Evolutionary conservation across 2,888 invertebrate genomes (phyloP), one percentile per base, ranked within the genome.

Genomic region (Chymomyza caudatula): DNA sequence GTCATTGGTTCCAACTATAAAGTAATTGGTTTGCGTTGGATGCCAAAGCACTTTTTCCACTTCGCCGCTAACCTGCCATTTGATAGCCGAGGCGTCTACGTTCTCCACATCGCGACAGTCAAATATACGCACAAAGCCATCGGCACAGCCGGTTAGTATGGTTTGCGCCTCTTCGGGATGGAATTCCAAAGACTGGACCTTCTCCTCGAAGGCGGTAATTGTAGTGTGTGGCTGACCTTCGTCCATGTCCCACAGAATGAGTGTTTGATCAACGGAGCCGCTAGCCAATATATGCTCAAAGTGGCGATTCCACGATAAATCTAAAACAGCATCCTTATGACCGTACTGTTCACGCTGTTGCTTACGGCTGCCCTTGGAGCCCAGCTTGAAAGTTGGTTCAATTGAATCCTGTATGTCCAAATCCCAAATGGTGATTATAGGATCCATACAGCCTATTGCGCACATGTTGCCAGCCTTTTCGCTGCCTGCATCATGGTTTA

Each of bases 391-490:
- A 0, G 95, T 95, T 0, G 99, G 97, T 87, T 97, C 97, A 47
- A 98, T 91, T 65, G 95, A 94, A 88, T 98, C 97, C 74, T 98
- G 94, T 65, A 99, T 92, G 90, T 99, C 98, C 51, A 99, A 90
- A 90, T 99, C 98, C 98, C 98, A 99, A n/a, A 99, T 94, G 80
- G 97, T 96, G 63, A 99, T 98, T 49, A 96, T 93, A 0, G 97
- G 95, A 71, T 95, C 94, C 97, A 99, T 98, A 42, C 95, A 95
- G 11, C 98, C 98, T 64, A 98, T 93, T 0, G 98, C 98, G 79
- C 97, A 95, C 78, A 97, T 93, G 90, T 97, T 98, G 17, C 95
- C 95, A 67, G 93, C 92, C 43, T 94, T 92, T 71, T 95, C 94
- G 2, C 90, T 93, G 90, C 90, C 90, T 0, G 96, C 95, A 89